Percentiles rank a stretch among this genome's conserved stretches.
Evolutionary conservation across 2,888 invertebrate genomes (phyloP).

Genomic region (Iphiclides podalirius): DNA sequence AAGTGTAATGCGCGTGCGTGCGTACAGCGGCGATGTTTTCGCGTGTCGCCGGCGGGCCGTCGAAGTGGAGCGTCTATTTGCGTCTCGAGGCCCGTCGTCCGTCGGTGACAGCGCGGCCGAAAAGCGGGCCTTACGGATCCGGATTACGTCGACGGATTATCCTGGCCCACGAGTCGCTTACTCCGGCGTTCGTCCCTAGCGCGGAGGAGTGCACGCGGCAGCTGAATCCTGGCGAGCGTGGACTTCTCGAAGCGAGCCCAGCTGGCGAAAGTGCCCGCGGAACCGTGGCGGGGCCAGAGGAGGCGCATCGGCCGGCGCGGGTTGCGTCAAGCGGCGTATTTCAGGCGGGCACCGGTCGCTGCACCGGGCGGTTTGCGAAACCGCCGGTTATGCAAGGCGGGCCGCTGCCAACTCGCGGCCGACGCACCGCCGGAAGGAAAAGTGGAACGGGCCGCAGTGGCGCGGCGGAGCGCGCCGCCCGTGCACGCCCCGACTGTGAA

Average conservation of each 20-base stretch:
- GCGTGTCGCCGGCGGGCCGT: constrained; percentile 68
- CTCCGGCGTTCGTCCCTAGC: too few species aligned
- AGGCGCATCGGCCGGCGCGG: constrained; percentile 58
- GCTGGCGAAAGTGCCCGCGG: constrained; percentile 23
- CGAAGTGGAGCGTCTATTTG: constrained; percentile 78
- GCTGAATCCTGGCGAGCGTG: too few species aligned
- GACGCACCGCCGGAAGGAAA: constrained; percentile 76
- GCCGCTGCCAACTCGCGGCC: constrained; percentile 77
- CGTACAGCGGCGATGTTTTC: constrained; percentile 51
- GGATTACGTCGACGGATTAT: too few species aligned
- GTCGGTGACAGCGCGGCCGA: constrained; percentile 69
- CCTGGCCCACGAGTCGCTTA: constrained; percentile 30
- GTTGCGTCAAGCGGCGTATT: constrained; percentile 66
- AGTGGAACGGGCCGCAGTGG: constrained; percentile 78
- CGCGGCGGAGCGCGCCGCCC: constrained; percentile 71
- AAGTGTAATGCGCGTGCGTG: constrained; percentile 51
- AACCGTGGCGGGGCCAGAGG: constrained; percentile 56
- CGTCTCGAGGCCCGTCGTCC: constrained; percentile 75
- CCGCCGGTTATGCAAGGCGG: constrained; percentile 76
- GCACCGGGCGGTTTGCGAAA: constrained; percentile 77
- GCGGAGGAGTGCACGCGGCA: constrained; percentile 32
- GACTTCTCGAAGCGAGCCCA: too few species aligned
- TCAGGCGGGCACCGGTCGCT: constrained; percentile 66
- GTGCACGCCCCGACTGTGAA: constrained; percentile 72
- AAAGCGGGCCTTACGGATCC: constrained; percentile 60